These are phyloP conservation scores for Mustelus asterias DNA, from an alignment of 2,113 vertebrate species.

Conservation along the genomic window DNA sequence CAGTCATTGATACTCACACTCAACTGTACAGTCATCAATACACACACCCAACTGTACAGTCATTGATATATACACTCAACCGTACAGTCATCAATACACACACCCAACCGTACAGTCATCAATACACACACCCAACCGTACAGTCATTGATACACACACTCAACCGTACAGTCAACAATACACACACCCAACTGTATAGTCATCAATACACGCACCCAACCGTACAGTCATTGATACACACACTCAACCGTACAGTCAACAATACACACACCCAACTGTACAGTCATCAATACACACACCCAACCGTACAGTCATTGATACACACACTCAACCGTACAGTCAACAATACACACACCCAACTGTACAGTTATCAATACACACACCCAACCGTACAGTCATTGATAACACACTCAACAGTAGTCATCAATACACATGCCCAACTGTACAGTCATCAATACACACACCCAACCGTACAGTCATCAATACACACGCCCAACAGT, in stretches of 20 bases:
- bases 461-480: no score
- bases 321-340: background rate
- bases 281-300: background rate
- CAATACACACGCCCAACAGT: background rate
- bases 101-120: background rate
- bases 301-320: background rate
- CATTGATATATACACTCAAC: background rate
- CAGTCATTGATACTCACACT: background rate
- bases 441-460: background rate
- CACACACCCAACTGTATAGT: background rate
- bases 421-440: conserved; percentile 10
- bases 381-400: no score
- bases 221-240: background rate
- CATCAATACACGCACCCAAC: conserved; percentile 7
- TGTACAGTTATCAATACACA: background rate
- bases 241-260: background rate
- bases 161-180: background rate
- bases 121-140: background rate
- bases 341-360: background rate
- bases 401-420: background rate
- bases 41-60: background rate
- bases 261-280: background rate
- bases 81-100: background rate
- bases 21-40: background rate
- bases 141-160: background rate